Base-by-base conservation (phyloP, 2,113 vertebrate species). In the Verasper variegatus region DNA sequence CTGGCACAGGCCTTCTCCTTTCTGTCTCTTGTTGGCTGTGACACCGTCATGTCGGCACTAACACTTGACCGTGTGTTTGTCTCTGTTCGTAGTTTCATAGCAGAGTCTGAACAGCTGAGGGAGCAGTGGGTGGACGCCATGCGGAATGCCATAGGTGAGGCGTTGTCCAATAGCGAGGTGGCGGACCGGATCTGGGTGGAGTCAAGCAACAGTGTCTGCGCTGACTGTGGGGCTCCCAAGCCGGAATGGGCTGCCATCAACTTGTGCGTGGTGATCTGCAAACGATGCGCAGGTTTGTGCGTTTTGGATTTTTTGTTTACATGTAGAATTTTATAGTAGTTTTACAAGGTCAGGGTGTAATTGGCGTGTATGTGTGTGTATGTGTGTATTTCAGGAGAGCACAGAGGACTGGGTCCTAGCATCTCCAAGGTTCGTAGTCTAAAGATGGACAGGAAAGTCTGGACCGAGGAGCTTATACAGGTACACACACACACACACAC, bases 171-270 rank as follows among this genome's bases (percentile, higher is more conserved):
- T 89, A 95, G 87, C 0, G 97, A 98, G 86, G 96, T 99, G 64
- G 96, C 95, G 0, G 92, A 97, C 69, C 93, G 62, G 80, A 94
- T 99, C 90, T 98, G 98, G 97, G 80, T 63, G 0, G 91, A 91
- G 78, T 94, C 95, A 14, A 83, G 94, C 74, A 99, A 99, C 92
- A 86, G 93, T 47, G 68, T 71, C 78, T 99, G 98, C n/a, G 96
- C 97, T 0, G 98, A 99, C 92, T 99, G 98, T 0, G 88, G 92
- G 1, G 85, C 94, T 0, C 60, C 92, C 4, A 94, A 94, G 18
- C 98, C 98, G 0, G 97, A 98, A 51, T 99, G 97, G 98, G 97
- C 96, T 1, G 95, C 97, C 71, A 95, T 99, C 93, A 99, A 99
- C 87, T 94, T 99, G 86, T 96, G 96, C 1, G 93, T 99, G 0